Conservation (phyloP, 1,140 invertebrate species). For the Drosophila mojavensis region DNA sequence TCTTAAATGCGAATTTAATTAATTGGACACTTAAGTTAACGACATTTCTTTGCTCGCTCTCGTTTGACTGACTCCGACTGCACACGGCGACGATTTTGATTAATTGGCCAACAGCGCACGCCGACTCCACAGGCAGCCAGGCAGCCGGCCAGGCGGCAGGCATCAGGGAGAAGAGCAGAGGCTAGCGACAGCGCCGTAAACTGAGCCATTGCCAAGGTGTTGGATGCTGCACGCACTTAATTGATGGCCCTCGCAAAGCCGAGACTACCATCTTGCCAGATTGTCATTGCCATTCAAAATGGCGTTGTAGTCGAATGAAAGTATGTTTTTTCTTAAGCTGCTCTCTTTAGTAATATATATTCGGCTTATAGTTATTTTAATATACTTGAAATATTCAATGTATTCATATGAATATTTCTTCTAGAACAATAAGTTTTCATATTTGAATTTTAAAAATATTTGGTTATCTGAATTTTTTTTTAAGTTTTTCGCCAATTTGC, state of each 20-base stretch:
- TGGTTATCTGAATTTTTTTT: too few species aligned
- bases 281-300: slow-evolving; percentile 25
- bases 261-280: slow-evolving; percentile 10
- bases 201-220: slow-evolving; percentile 43
- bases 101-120: slow-evolving; percentile 69
- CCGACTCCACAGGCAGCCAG: slow-evolving; percentile 52
- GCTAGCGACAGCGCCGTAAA: slow-evolving; percentile 19
- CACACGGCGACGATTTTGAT: slow-evolving; percentile 83
- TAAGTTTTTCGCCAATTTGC: too few species aligned
- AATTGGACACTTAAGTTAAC: slow-evolving; percentile 84
- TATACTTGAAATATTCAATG: too few species aligned
- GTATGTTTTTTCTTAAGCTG: neutral
- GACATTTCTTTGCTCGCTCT: slow-evolving; percentile 76
- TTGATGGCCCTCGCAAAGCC: slow-evolving; percentile 22
- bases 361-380: neutral
- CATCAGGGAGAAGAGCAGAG: slow-evolving; percentile 12
- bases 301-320: slow-evolving; percentile 6
- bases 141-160: slow-evolving; percentile 20
- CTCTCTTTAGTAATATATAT: neutral
- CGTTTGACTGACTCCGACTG: slow-evolving; percentile 67
- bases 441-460: too few species aligned
- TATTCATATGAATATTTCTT: too few species aligned
- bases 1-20: slow-evolving; percentile 84
- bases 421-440: too few species aligned
- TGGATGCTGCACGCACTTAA: slow-evolving; percentile 48